These are phyloP conservation scores for Tenrec ecaudatus DNA, from an alignment of 2,113 vertebrate genomes.

Conservation along the genomic window DNA sequence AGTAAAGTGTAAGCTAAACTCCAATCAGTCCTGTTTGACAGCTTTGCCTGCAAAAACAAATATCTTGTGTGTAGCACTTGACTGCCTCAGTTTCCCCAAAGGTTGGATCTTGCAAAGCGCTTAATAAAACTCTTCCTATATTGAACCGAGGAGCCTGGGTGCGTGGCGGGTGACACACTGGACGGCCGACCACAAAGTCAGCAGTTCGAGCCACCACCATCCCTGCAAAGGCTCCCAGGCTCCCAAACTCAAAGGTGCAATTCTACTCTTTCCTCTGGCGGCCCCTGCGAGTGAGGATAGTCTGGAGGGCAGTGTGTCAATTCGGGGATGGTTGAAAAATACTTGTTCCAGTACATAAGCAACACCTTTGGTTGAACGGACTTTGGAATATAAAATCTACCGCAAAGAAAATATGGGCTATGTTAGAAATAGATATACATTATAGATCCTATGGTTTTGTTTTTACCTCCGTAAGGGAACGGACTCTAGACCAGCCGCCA, in stretches of 20 bases:
- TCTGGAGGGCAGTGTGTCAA: no score
- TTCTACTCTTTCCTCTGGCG: no score
- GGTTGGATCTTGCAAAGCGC: not conserved
- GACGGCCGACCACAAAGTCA: no score
- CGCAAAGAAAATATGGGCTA: conserved; percentile 17
- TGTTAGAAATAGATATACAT: conserved; percentile 29
- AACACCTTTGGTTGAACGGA: conserved; percentile 58
- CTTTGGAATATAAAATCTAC: conserved; percentile 48
- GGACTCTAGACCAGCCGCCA: conserved; percentile 40
- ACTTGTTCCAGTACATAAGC: conserved; percentile 40
- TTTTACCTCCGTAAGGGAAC: conserved; percentile 40
- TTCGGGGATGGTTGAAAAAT: not conserved
- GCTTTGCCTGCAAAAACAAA: conserved; percentile 80
- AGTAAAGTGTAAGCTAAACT: conserved; percentile 49
- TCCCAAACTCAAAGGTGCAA: no score
- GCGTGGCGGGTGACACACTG: no score
- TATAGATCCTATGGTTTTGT: conserved; percentile 30
- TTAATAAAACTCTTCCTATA: conserved; percentile 64
- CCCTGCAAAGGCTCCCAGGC: no score
- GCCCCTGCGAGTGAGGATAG: no score
- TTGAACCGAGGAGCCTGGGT: not conserved
- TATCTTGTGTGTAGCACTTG: conserved; percentile 71
- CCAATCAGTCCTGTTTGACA: conserved; percentile 71
- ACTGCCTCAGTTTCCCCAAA: conserved; percentile 74
- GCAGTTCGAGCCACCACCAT: no score